Base-by-base conservation (phyloP, 2,888 invertebrate genomes). In the Plebejus melissa region DNA sequence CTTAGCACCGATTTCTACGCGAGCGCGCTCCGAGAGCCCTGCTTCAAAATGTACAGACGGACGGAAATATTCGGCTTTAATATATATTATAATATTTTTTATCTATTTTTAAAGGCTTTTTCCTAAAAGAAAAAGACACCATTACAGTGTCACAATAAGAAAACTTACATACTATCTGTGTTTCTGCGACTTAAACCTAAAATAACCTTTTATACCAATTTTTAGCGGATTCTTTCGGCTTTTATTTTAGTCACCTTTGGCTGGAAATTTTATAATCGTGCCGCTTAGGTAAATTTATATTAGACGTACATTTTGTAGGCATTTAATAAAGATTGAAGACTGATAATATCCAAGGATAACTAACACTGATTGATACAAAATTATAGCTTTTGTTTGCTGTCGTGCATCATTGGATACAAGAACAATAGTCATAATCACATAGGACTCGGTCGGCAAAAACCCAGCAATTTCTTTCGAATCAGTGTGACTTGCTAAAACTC, bases 1-100 rank as follows among this genome's bases (percentile, higher is more conserved):
- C 90, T 89, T 87, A 90, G 90, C 88, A 88, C 84, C 86, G 89
- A 92, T 91, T 92, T 92, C 91, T 91, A 90, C 90, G 90, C 86
- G 87, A 89, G 87, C 87, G 87, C 87, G 88, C 88, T 89, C 87
- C 86, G 88, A 92, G 90, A 90, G 88, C 88, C 86, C 87, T 87
- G 90, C 89, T 90, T 90, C 87, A 89, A 90, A 85, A 87, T 72
- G 72, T 72, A 72, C 72, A 72, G 72, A 32, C 72, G 54, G 54
- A 28, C 32, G 13, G 32, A 28, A 54, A 72, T 50, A 54, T 50
- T 46, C 50, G 38, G 13, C 13, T 4, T 13, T n/a, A 22, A 32
- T 32, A 32, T 2, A 32, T 32, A 22, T 22, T 22, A 22, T 22
- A 22, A 22, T 22, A 22, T 32, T 32, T 32, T 32, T 32, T 32